Evolutionary conservation across 1,140 invertebrate genomes (phyloP), one percentile per base, ranked within the genome.

Genomic region (Drosophila kepulauana): DNA sequence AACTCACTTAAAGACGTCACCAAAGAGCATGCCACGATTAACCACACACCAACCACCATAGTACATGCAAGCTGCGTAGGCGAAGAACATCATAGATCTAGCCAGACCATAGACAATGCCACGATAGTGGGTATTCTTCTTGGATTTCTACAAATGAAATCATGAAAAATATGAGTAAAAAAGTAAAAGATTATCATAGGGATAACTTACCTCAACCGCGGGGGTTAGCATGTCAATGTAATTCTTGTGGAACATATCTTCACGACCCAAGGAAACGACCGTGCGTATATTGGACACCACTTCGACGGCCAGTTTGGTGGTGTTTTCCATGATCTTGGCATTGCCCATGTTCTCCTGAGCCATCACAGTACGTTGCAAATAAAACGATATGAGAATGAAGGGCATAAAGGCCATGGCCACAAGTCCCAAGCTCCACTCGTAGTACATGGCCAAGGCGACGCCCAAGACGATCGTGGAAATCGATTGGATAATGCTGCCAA

Each of bases 251-350:
- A 97, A 96, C 46, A 93, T 93, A 16, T 94, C 92, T 91, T 97
- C 96, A 20, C 94, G 93, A 1, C 96, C 95, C 20, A 97, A 87
- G 1, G 96, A 95, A n/a, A 95, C 96, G 1, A 97, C 96, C 1
- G 97, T 97, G 76, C 95, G 93, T 4, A 97, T 95, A 82, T 97
- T 97, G 30, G 95, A 94, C n/a, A 97, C 95, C 16, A 95, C 95
- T 93, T 98, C 97, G 45, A 96, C 95, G 3, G 96, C 96, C 78
- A 97, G 93, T 95, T 95, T 95, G 1, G 94, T 94, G 70, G 94
- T 95, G 16, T 92, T 93, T 89, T 95, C 94, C 93, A 95, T 94
- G 56, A 93, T 94, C 75, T 94, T 94, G 10, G 94, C 93, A 20
- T 94, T 93, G 16, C 94, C 94, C 77, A 94, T 93, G 38, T 94